phyloP scores from a whole-genome alignment of 1,140 invertebrate genomes.

The Drosophila teissieri region DNA sequence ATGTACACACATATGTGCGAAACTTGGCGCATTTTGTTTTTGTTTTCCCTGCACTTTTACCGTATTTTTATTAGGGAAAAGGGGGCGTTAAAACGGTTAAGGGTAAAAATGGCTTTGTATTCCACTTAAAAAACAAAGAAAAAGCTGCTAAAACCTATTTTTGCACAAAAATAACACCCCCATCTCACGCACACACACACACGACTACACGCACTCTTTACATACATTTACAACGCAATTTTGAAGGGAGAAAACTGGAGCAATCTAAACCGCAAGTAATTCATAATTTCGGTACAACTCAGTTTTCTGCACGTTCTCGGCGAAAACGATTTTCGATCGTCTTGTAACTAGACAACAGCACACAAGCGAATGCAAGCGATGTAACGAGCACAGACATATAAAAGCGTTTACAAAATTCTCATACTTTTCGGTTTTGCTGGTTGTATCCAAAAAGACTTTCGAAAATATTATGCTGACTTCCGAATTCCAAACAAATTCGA shows the following conservation, averaged over 20 bases:
- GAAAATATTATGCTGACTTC: not conserved
- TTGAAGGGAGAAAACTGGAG: not conserved
- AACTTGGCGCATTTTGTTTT: conserved; percentile 55
- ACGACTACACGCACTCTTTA: not conserved
- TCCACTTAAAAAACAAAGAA: conserved; percentile 14
- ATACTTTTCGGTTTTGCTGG: conserved; percentile 28
- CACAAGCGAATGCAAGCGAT: not conserved
- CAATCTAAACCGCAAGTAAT: not conserved
- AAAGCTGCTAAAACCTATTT: conserved; percentile 7
- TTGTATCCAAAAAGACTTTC: conserved; percentile 16
- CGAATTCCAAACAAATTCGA: conserved; percentile 31
- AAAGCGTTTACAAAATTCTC: not conserved
- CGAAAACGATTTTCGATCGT: not conserved
- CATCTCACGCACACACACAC: not conserved
- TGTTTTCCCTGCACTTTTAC: conserved; percentile 46
- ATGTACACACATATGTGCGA: conserved; percentile 24
- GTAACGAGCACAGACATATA: not conserved
- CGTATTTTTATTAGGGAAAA: conserved; percentile 31
- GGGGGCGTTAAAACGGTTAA: not conserved
- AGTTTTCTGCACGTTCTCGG: not conserved
- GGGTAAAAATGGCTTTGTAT: conserved; percentile 9
- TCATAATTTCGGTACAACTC: not conserved
- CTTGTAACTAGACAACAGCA: conserved; percentile 1
- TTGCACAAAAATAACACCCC: conserved; percentile 19
- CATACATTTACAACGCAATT: conserved; percentile 36